Percentiles rank a stretch among this genome's conserved stretches.
Evolutionary conservation across 2,797 vertebrate genomes (phyloP).

Genomic region (Phaenicophaeus curvirostris): DNA sequence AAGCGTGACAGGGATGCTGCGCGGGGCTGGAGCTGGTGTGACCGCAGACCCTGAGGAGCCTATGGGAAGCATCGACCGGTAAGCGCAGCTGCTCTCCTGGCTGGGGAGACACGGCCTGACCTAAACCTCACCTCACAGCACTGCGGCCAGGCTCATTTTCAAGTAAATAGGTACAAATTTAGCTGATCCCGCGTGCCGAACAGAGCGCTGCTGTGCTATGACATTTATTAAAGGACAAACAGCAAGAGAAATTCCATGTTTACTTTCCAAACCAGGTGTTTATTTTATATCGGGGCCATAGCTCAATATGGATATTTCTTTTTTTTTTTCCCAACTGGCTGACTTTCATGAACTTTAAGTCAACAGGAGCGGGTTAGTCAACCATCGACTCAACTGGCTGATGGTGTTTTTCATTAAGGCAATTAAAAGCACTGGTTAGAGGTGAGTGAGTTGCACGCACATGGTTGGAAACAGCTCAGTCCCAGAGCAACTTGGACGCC

Average conservation of each 20-base stretch:
- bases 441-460: not conserved
- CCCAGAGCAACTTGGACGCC: not conserved
- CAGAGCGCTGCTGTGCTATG: slow-evolving; percentile 42
- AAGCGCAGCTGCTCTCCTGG: not conserved
- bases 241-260: not conserved
- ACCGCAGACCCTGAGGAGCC: not conserved
- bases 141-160: not conserved
- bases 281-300: slow-evolving; percentile 18
- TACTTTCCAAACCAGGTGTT: slow-evolving; percentile 25
- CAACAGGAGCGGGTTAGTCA: slow-evolving; percentile 26
- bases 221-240: slow-evolving; percentile 17
- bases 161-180: not conserved
- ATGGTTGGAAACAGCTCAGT: not conserved
- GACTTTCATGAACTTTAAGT: not conserved
- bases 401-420: not conserved
- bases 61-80: rapidly evolving
- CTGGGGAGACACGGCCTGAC: not conserved
- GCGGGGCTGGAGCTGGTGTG: rapidly evolving
- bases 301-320: not conserved
- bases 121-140: not conserved
- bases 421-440: not conserved
- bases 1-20: not conserved
- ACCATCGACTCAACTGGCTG: slow-evolving; percentile 15
- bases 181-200: rapidly evolving
- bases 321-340: not conserved